phyloP scores from a whole-genome alignment of 2,113 vertebrate genomes.

The Micronycteris hirsuta region DNA sequence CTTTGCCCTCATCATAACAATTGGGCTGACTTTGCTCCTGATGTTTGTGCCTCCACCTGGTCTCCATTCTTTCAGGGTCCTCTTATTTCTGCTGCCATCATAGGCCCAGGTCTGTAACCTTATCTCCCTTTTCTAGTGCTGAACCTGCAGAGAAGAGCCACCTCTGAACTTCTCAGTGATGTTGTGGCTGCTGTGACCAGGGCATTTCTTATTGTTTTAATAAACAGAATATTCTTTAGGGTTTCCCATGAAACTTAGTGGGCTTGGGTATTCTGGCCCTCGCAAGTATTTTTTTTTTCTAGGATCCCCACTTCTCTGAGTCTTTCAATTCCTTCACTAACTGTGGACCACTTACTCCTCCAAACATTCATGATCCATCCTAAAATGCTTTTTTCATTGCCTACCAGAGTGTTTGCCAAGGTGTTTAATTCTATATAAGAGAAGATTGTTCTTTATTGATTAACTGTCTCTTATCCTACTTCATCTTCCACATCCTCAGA shows the following conservation, averaged over 20 bases:
- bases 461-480: background rate
- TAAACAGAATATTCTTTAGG: background rate
- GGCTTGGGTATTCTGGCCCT: background rate
- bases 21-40: background rate
- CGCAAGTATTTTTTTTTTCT: background rate
- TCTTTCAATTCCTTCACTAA: background rate
- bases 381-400: background rate
- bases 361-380: background rate
- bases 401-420: background rate
- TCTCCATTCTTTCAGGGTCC: background rate
- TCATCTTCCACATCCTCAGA: background rate
- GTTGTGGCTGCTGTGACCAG: background rate
- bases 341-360: background rate
- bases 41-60: background rate
- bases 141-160: background rate
- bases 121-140: background rate
- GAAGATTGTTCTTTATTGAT: background rate
- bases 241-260: background rate
- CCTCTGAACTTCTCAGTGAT: background rate
- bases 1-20: background rate
- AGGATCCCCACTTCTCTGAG: background rate
- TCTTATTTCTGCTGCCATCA: background rate
- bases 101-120: background rate
- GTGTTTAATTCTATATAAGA: background rate
- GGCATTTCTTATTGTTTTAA: background rate